Evolutionary conservation across 2,113 vertebrate species (phyloP).

Genomic region (Leuciscus idus): DNA sequence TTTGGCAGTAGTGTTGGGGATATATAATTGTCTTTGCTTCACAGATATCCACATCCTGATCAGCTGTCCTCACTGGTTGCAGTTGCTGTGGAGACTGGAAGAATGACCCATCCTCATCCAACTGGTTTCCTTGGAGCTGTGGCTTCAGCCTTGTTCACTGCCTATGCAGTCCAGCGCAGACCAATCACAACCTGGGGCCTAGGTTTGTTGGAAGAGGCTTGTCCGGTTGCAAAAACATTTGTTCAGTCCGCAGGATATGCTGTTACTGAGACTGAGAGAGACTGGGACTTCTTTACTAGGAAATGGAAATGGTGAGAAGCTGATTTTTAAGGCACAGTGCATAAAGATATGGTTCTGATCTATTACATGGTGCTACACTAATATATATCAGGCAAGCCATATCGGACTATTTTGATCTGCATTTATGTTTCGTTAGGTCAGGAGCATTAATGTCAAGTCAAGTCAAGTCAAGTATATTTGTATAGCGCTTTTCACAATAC

Average conservation of each 20-base stretch:
- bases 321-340: neutral
- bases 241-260: constrained; percentile 65
- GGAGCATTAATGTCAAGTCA: neutral
- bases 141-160: constrained; percentile 78
- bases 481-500: too few species aligned
- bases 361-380: neutral
- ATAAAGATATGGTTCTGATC: neutral
- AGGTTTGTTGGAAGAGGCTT: constrained; percentile 77
- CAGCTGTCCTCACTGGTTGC: constrained; percentile 77
- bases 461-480: too few species aligned
- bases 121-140: constrained; percentile 81
- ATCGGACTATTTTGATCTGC: neutral
- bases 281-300: constrained; percentile 81
- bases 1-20: neutral
- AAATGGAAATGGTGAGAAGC: constrained; percentile 79
- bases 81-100: constrained; percentile 80
- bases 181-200: constrained; percentile 79
- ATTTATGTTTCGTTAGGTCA: neutral
- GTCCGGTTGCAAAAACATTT: constrained; percentile 77
- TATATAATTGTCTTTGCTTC: neutral
- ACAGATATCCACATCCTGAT: constrained; percentile 76
- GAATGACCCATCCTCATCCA: constrained; percentile 86
- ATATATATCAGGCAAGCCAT: neutral
- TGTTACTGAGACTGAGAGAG: constrained; percentile 71
- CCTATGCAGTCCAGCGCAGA: constrained; percentile 76